Percentiles rank a stretch among this genome's conserved stretches.
phyloP scores from a whole-genome alignment of 35 echinoderm and acorn worm species.

The Heliocidaris tuberculata region DNA sequence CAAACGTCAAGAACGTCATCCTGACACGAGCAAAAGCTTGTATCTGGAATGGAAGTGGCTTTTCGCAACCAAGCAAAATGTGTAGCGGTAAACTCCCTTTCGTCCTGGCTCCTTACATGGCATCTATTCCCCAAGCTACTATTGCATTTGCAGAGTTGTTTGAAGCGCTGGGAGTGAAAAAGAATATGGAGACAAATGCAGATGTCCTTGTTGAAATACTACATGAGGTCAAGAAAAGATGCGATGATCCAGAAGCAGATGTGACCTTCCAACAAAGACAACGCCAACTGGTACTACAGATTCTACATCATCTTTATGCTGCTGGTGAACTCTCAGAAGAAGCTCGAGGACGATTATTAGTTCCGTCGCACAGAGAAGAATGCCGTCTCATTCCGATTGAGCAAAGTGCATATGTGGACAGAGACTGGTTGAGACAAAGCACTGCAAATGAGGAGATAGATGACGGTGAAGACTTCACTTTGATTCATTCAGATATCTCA shows the following conservation, averaged over 20 bases:
- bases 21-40: not conserved
- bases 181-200: not conserved
- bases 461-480: constrained; percentile 36
- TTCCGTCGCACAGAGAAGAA: constrained; percentile 39
- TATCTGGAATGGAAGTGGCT: too few relatives aligned
- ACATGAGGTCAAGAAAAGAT: not conserved
- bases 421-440: constrained; percentile 20
- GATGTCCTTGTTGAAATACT: constrained; percentile 16
- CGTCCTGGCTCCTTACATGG: constrained; percentile 14
- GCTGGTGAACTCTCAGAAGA: constrained; percentile 22
- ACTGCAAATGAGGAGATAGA: not conserved
- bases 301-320: constrained; percentile 13
- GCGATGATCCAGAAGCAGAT: not conserved
- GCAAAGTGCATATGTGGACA: constrained; percentile 45
- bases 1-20: not conserved
- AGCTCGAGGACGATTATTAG: not conserved
- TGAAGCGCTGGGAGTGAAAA: not conserved
- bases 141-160: not conserved
- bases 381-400: constrained; percentile 31
- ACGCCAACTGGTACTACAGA: constrained; percentile 21
- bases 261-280: not conserved
- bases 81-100: constrained; percentile 12
- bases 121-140: not conserved
- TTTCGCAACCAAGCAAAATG: not conserved
- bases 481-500: constrained; percentile 47